A percentile compares a stretch with the other conserved stretches of the same genome.
These are phyloP conservation scores for Alectura lathami DNA, from an alignment of 2,113 vertebrate genomes.

Conservation along the genomic window DNA sequence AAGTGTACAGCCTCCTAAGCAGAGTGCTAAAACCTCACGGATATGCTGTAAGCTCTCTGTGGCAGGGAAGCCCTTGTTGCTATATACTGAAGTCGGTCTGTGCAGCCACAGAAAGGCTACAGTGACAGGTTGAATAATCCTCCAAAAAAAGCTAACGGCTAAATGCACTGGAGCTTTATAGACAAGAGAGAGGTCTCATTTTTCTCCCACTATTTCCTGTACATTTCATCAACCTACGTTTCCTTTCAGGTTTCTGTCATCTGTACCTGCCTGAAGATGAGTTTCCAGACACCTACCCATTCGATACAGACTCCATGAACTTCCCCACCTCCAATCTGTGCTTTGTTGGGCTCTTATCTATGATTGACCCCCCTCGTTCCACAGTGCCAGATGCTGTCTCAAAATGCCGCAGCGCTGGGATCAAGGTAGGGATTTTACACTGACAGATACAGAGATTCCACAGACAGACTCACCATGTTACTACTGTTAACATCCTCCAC, in stretches of 20 bases:
- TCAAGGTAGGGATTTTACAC: conserved; percentile 74
- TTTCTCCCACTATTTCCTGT: neutral
- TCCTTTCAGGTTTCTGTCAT: conserved; percentile 80
- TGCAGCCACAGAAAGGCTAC: neutral
- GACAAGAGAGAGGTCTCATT: neutral
- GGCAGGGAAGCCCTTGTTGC: neutral
- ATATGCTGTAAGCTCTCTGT: neutral
- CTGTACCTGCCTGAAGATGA: conserved; percentile 77
- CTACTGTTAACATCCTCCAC: neutral
- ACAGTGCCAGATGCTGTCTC: conserved; percentile 82
- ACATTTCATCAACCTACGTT: neutral
- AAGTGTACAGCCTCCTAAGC: neutral
- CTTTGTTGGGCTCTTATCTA: conserved; percentile 82
- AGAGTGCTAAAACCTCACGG: neutral
- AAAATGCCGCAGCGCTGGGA: conserved; percentile 83
- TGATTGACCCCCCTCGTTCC: conserved; percentile 84
- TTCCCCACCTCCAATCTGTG: conserved; percentile 81
- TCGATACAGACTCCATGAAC: conserved; percentile 79
- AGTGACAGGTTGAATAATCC: neutral
- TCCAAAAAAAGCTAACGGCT: neutral
- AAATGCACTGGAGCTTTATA: accelerated
- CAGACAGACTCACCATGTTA: neutral
- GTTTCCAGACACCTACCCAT: conserved; percentile 77
- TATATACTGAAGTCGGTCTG: neutral
- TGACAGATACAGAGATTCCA: neutral